phyloP scores from a whole-genome alignment of 2,888 invertebrate species.

The Xestia ashworthii region DNA sequence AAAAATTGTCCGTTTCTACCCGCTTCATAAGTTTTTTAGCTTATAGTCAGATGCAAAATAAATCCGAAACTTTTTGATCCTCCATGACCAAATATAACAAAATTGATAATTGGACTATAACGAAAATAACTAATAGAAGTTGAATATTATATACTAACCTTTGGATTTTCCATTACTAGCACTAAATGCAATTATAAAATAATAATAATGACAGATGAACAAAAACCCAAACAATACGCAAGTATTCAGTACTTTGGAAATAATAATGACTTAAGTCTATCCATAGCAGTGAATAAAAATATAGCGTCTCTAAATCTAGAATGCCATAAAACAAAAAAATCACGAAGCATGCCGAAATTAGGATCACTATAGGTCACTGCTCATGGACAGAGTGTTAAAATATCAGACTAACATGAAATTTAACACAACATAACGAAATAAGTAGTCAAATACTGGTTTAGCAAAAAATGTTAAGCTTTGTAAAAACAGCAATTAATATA shows the following conservation, averaged over 20 bases:
- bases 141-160: constrained; percentile 88
- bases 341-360: constrained; percentile 78
- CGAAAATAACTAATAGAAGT: constrained; percentile 75
- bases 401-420: constrained; percentile 88
- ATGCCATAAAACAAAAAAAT: constrained; percentile 80
- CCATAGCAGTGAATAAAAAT: constrained; percentile 84
- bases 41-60: constrained; percentile 62
- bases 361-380: constrained; percentile 83
- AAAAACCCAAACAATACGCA: constrained; percentile 83
- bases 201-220: constrained; percentile 83
- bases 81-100: constrained; percentile 79
- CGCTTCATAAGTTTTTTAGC: constrained; percentile 40
- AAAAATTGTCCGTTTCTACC: constrained; percentile 56
- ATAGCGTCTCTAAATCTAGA: constrained; percentile 77
- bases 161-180: constrained; percentile 90
- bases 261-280: constrained; percentile 86
- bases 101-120: constrained; percentile 77
- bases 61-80: constrained; percentile 72
- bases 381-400: constrained; percentile 82
- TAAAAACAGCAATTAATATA: constrained; percentile 90
- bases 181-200: constrained; percentile 90
- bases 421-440: constrained; percentile 88
- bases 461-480: constrained; percentile 90
- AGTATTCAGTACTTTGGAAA: constrained; percentile 89
- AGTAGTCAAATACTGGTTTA: constrained; percentile 90